Evolutionary conservation across 2,888 invertebrate species (phyloP).

Genomic region (Trachelus iudaicus): DNA sequence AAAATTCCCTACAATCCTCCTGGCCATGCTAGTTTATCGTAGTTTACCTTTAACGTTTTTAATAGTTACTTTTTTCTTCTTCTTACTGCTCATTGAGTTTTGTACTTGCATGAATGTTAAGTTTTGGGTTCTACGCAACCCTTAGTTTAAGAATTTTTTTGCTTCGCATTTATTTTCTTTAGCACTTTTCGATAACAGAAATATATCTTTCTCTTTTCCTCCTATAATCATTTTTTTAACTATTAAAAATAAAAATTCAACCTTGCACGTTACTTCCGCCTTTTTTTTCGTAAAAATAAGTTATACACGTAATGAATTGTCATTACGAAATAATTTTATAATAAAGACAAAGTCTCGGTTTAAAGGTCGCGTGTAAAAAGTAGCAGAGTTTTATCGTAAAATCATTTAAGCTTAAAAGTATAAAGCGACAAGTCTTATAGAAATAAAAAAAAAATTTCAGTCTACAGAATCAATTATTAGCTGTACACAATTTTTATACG

Average conservation of each 20-base stretch:
- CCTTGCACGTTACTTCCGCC: neutral
- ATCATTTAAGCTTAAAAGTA: slow-evolving; percentile 7
- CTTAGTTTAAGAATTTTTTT: slow-evolving; percentile 18
- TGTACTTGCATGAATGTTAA: slow-evolving; percentile 52
- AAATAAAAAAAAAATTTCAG: slow-evolving; percentile 24
- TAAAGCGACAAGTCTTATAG: slow-evolving; percentile 14
- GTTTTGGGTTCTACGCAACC: slow-evolving; percentile 30
- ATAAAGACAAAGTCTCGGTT: neutral
- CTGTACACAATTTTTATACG: slow-evolving; percentile 25
- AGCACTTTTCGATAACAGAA: slow-evolving; percentile 32
- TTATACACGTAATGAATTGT: neutral
- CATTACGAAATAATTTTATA: neutral
- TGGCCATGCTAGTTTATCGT: slow-evolving; percentile 32
- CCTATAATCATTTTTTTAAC: slow-evolving; percentile 10
- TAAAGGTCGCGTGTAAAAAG: neutral
- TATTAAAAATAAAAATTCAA: slow-evolving; percentile 19
- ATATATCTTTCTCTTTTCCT: slow-evolving; percentile 21
- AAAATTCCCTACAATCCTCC: slow-evolving; percentile 29
- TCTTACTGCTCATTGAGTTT: slow-evolving; percentile 32
- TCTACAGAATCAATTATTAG: slow-evolving; percentile 24
- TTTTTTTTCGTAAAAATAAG: slow-evolving; percentile 4
- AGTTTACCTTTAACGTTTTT: slow-evolving; percentile 31
- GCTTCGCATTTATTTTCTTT: slow-evolving; percentile 12
- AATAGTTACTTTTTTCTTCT: slow-evolving; percentile 23
- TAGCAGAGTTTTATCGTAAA: neutral